phyloP scores from a whole-genome alignment of 2,797 vertebrate genomes.

The Martes flavigula region DNA sequence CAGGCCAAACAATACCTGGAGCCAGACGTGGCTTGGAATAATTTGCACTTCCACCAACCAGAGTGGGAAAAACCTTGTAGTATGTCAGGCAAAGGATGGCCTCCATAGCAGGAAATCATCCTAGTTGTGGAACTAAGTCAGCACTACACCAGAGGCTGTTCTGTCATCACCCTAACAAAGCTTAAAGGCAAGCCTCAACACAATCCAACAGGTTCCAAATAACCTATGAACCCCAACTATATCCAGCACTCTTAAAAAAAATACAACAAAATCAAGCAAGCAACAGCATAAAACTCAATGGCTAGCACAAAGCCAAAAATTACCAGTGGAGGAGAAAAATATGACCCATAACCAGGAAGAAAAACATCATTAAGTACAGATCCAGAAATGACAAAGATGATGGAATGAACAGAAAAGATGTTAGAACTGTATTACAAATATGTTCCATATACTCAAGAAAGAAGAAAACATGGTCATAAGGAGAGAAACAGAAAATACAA shows the following conservation, averaged over 20 bases:
- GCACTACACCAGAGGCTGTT: not conserved
- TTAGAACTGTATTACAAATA: not conserved
- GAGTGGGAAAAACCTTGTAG: not conserved
- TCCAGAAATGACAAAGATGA: not conserved
- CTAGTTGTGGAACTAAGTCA: not conserved
- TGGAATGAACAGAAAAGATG: not conserved
- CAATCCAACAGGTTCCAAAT: not conserved
- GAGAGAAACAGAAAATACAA: not conserved
- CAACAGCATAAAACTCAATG: not conserved
- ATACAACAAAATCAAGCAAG: not conserved
- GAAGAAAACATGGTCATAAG: not conserved
- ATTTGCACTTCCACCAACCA: not conserved
- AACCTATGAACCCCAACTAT: not conserved
- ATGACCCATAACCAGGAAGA: not conserved
- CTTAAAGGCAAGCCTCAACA: not conserved
- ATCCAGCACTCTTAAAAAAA: constrained; percentile 23
- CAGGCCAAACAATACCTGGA: not conserved
- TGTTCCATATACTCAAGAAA: not conserved
- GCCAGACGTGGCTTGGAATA: not conserved
- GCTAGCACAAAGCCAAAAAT: not conserved
- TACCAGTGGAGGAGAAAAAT: not conserved
- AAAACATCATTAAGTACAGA: not conserved
- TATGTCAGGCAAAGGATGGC: not conserved
- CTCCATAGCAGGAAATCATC: not conserved
- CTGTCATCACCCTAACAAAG: not conserved